Conservation (phyloP, 2,113 vertebrate genomes). For the Cinclus cinclus region DNA sequence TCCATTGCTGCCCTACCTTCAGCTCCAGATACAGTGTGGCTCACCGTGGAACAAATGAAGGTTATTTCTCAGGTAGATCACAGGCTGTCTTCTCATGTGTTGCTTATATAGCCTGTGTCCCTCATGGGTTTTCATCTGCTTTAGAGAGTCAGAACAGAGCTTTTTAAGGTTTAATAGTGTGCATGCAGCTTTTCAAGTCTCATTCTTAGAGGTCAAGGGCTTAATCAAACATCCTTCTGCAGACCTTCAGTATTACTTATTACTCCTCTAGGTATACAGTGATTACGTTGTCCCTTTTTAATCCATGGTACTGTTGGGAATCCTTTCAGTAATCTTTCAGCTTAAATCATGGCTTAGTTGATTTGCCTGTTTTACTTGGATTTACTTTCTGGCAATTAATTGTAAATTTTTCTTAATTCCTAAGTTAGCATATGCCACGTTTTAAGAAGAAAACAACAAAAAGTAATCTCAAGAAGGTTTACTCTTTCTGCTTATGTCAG, state of each 20-base stretch:
- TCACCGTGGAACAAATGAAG: neutral
- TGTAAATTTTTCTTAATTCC: neutral
- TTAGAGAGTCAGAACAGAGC: neutral
- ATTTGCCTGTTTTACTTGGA: neutral
- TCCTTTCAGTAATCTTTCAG: neutral
- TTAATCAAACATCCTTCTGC: neutral
- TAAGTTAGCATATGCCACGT: neutral
- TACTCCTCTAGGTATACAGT: neutral
- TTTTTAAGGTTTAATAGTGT: neutral
- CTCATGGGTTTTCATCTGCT: neutral
- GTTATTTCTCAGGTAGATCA: neutral
- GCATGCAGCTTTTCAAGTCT: neutral
- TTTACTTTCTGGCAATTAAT: neutral
- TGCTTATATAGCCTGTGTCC: neutral
- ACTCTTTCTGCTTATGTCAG: neutral
- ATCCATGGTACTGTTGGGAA: neutral
- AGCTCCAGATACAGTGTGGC: neutral
- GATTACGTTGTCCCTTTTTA: neutral
- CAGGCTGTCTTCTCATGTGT: rapidly evolving
- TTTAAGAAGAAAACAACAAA: neutral
- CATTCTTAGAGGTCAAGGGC: neutral
- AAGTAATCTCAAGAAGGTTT: neutral
- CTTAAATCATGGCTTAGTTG: neutral
- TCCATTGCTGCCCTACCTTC: neutral
- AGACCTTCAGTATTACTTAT: neutral